Evolutionary conservation across 2,888 invertebrate genomes (phyloP).

Genomic region (Drosophila colorata): DNA sequence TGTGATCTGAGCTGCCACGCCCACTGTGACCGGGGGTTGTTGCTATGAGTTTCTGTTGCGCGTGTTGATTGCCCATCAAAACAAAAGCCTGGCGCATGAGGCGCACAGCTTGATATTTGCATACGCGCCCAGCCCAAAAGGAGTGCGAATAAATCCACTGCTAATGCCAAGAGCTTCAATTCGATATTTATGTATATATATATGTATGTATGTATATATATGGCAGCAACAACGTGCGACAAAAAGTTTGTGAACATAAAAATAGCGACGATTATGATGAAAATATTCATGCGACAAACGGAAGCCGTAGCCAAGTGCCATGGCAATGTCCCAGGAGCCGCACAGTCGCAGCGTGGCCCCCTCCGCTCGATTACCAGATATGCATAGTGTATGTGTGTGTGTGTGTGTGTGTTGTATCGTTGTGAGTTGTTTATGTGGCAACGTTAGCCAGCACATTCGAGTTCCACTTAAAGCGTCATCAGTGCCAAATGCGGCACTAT

Average conservation of each 20-base stretch:
- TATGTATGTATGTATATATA: constrained; percentile 14
- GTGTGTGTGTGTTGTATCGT: constrained; percentile 13
- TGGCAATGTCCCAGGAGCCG: constrained; percentile 38
- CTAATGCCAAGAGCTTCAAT: constrained; percentile 43
- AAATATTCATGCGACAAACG: constrained; percentile 79
- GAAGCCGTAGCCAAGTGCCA: constrained; percentile 55
- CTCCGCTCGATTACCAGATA: not conserved
- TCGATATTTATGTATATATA: constrained; percentile 28
- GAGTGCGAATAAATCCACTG: constrained; percentile 37
- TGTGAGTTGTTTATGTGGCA: constrained; percentile 71
- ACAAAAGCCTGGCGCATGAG: constrained; percentile 48
- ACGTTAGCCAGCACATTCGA: constrained; percentile 72
- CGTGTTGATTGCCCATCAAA: constrained; percentile 79
- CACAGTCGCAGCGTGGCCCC: constrained; percentile 24
- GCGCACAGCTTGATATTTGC: constrained; percentile 73
- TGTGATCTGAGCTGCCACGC: constrained; percentile 69
- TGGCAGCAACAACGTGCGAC: constrained; percentile 27
- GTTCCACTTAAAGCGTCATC: constrained; percentile 73
- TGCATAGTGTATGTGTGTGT: constrained; percentile 2
- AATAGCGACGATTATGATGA: constrained; percentile 79
- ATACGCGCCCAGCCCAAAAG: constrained; percentile 36
- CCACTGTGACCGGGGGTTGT: constrained; percentile 37
- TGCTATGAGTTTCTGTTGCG: constrained; percentile 29
- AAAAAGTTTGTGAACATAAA: constrained; percentile 65
- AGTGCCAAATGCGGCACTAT: constrained; percentile 55